Conservation (phyloP, 1,140 invertebrate genomes). For the Scaptomyza graminum region DNA sequence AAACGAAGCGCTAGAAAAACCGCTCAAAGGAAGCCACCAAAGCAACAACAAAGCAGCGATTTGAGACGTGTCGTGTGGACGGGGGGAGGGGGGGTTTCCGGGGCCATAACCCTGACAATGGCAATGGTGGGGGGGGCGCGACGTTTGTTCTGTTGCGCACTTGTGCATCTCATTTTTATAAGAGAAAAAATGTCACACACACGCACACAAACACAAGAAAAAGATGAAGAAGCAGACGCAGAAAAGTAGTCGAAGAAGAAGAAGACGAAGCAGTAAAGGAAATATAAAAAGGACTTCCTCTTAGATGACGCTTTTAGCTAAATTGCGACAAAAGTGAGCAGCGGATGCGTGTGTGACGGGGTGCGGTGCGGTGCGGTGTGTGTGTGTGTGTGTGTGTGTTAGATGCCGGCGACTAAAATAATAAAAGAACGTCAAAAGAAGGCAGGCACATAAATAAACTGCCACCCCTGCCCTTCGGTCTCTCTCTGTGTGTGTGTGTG, state of each 20-base stretch:
- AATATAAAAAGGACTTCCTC: constrained; percentile 80
- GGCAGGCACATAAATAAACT: constrained; percentile 78
- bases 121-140: not conserved
- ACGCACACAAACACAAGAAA: constrained; percentile 17
- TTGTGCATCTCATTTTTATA: constrained; percentile 60
- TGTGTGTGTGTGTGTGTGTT: constrained; percentile 7
- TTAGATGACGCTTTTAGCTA: constrained; percentile 81
- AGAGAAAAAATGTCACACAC: constrained; percentile 31
- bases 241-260: not conserved
- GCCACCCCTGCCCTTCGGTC: constrained; percentile 18
- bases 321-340: constrained; percentile 81
- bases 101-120: constrained; percentile 24
- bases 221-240: constrained; percentile 19
- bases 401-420: constrained; percentile 70
- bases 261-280: constrained; percentile 29
- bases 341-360: constrained; percentile 28
- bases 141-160: constrained; percentile 35
- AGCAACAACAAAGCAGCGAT: constrained; percentile 17
- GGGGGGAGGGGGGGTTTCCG: not conserved
- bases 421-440: constrained; percentile 79
- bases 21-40: constrained; percentile 41
- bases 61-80: not conserved
- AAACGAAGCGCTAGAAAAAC: constrained; percentile 49
- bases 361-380: not conserved
- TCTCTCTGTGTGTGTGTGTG: constrained; percentile 30